Evolutionary conservation across 2,888 invertebrate species (phyloP), one percentile per base, ranked within the genome.

Genomic region (Aphrophora alni): DNA sequence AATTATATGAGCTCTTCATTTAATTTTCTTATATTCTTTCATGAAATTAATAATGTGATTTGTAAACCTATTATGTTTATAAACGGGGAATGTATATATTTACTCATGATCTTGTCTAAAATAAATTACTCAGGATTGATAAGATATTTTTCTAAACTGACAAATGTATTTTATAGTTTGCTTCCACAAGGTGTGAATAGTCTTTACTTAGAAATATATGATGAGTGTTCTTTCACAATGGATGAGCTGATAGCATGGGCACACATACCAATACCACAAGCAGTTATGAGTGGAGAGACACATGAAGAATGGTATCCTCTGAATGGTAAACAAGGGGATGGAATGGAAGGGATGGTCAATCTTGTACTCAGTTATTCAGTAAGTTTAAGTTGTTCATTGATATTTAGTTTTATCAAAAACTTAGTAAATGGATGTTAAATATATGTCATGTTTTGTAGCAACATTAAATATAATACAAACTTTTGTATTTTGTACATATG

Each of bases 161-260:
- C 33, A 33, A 5, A 5, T 33, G 3, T 33, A 8, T 33, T 75
- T 86, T 86, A 0, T 87, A 97, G 97, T 88, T 91, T 95, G 85
- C 90, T 98, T 81, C 97, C 98, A 0, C 92, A 93, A 84, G 98
- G 98, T 71, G 95, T 98, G 17, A 95, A 95, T 87, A 93, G 94
- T 14, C 92, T 99, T 84, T 96, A 95, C 87, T 87, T 99, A 85
- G 98, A 99, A 91, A 95, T 99, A 84, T 99, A 95, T 88, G 99
- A 99, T 89, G 99, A 98, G 90, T 95, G 97, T 88, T 97, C 98
- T 21, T 98, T 99, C 88, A 96, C 97, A 25, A 95, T 96, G 92
- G 98, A 99, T 88, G 98, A 98, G 89, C 90, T 97, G 82, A 94
- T 99, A 85, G 99, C 98, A 0, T 98, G 97, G 97, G 92, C 96